Evolutionary conservation across 2,113 vertebrate genomes (phyloP).

Genomic region (Pungitius pungitius): DNA sequence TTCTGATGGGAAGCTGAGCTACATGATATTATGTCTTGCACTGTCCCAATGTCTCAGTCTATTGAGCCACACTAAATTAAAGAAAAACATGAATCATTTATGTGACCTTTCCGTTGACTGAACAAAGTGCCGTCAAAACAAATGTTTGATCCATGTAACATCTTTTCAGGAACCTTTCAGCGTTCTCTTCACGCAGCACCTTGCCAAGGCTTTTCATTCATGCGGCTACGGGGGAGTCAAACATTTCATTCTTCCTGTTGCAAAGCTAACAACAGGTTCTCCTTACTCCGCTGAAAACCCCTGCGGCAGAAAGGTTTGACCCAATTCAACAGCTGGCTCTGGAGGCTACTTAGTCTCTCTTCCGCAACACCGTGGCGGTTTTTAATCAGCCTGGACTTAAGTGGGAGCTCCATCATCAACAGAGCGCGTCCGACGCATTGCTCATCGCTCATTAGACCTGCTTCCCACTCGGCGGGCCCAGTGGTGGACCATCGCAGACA

Average conservation of each 20-base stretch:
- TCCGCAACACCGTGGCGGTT: constrained; percentile 34
- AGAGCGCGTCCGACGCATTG: constrained; percentile 39
- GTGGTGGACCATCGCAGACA: constrained; percentile 1
- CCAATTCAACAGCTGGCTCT: constrained; percentile 24
- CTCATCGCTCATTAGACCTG: constrained; percentile 49
- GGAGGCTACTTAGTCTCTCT: constrained; percentile 39
- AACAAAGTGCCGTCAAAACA: background rate
- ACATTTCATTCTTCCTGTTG: background rate
- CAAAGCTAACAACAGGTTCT: background rate
- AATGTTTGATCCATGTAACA: background rate
- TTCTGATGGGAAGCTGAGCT: background rate
- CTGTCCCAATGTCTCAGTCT: background rate
- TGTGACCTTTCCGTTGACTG: background rate
- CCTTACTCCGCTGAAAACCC: constrained; percentile 8
- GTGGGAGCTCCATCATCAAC: constrained; percentile 41
- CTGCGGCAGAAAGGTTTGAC: constrained; percentile 38
- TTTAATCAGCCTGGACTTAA: constrained; percentile 54
- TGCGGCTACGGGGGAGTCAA: background rate
- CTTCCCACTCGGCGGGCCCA: constrained; percentile 8
- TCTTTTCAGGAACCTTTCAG: background rate
- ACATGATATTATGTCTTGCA: background rate
- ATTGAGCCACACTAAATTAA: background rate
- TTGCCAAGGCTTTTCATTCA: constrained; percentile 11
- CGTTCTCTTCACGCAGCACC: background rate
- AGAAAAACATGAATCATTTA: background rate